Evolutionary conservation across 2,113 vertebrate species (phyloP).

Genomic region (Physeter macrocephalus): DNA sequence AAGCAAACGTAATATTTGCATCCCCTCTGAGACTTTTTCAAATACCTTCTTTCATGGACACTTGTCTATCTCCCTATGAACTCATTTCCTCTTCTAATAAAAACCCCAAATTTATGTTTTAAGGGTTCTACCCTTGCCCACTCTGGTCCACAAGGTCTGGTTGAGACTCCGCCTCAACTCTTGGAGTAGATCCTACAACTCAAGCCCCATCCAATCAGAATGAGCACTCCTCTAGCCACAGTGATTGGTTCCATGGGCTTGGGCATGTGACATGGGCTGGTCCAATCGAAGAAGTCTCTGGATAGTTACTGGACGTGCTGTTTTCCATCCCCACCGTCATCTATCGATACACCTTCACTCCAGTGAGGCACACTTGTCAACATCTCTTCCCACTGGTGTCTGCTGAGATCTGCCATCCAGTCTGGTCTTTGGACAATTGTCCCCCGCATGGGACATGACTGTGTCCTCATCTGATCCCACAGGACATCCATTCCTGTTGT

Average conservation of each 20-base stretch:
- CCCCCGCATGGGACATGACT: not conserved
- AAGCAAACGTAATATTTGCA: rapidly evolving
- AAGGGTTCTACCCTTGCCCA: not conserved
- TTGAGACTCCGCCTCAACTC: not conserved
- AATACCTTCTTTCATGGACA: not conserved
- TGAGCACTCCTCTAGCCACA: rapidly evolving
- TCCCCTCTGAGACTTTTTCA: not conserved
- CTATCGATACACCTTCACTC: not conserved
- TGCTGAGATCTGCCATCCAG: not conserved
- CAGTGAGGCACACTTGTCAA: not conserved
- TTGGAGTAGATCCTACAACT: too few relatives aligned
- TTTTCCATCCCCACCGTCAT: not conserved
- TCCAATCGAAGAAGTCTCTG: not conserved
- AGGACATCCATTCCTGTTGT: not conserved
- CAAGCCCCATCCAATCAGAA: not conserved
- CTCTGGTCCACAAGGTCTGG: not conserved
- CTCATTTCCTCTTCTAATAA: not conserved
- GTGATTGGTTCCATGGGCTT: not conserved
- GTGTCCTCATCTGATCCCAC: not conserved
- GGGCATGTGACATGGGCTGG: not conserved
- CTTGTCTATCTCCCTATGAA: not conserved
- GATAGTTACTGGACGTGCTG: not conserved
- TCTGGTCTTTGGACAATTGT: not conserved
- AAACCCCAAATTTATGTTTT: not conserved
- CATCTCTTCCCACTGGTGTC: not conserved